phyloP scores from a whole-genome alignment of 2,888 invertebrate genomes.

The Campoplex nolae region DNA sequence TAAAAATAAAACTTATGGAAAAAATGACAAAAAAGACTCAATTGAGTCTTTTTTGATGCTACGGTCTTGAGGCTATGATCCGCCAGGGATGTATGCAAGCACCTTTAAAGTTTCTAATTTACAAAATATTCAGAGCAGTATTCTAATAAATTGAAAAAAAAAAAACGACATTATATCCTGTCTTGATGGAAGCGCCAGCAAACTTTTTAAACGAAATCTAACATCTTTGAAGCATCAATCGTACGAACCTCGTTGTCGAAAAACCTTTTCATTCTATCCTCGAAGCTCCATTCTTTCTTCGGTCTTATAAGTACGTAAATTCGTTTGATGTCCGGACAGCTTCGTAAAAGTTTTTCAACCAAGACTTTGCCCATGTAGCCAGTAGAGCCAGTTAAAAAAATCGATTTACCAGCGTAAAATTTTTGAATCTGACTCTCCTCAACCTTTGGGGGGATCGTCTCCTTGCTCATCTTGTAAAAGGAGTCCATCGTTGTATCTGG shows the following conservation, averaged over 20 bases:
- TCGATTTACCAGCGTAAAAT: conserved; percentile 73
- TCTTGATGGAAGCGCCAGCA: background rate
- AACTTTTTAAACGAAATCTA: background rate
- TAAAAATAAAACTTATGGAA: too few species aligned
- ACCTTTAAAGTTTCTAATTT: too few species aligned
- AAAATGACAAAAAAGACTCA: too few species aligned
- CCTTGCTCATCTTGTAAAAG: conserved; percentile 70
- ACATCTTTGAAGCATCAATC: background rate
- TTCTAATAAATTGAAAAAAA: background rate
- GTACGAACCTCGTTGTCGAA: conserved; percentile 54
- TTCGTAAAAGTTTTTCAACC: conserved; percentile 74
- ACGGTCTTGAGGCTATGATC: too few species aligned
- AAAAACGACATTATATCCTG: background rate
- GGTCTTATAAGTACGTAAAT: conserved; percentile 62
- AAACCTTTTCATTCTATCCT: conserved; percentile 55
- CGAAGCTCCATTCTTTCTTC: conserved; percentile 24
- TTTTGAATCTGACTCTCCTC: conserved; percentile 71
- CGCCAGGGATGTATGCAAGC: too few species aligned
- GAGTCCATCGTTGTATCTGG: conserved; percentile 63
- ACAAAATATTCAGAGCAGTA: background rate
- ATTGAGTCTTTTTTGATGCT: too few species aligned
- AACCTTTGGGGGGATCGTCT: conserved; percentile 13
- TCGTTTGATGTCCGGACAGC: conserved; percentile 51
- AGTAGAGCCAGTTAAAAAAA: conserved; percentile 76
- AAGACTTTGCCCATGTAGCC: conserved; percentile 74